These are phyloP conservation scores for Dromaius novaehollandiae DNA, from an alignment of 2,113 vertebrate genomes.

Conservation along the genomic window DNA sequence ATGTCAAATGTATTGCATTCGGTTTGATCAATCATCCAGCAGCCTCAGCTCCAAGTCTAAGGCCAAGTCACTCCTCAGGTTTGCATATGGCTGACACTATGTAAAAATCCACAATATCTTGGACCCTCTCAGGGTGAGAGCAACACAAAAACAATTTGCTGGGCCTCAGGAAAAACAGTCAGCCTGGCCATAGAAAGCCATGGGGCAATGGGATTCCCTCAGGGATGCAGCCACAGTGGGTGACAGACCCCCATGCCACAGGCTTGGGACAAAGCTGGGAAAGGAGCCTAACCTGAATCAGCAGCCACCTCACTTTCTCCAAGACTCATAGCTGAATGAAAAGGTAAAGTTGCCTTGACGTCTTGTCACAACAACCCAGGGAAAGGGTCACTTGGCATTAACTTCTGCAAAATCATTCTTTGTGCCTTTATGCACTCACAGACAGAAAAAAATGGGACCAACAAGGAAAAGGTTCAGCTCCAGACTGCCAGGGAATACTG, in stretches of 20 bases:
- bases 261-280: neutral
- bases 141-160: neutral
- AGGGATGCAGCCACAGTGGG: neutral
- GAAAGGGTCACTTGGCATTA: neutral
- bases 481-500: neutral
- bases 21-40: neutral
- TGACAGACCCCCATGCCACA: neutral
- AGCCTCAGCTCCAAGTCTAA: neutral
- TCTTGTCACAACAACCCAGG: neutral
- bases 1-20: neutral
- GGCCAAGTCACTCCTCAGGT: neutral
- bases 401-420: neutral
- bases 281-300: neutral
- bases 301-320: neutral
- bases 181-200: accelerated
- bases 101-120: neutral
- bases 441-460: neutral
- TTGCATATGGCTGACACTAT: neutral
- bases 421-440: neutral
- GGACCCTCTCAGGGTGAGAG: neutral
- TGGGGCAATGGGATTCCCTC: neutral
- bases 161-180: neutral
- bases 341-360: no score
- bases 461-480: neutral
- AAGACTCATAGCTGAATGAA: neutral